Conservation (phyloP, 2,113 vertebrate species). For the Trogon surrucura region DNA sequence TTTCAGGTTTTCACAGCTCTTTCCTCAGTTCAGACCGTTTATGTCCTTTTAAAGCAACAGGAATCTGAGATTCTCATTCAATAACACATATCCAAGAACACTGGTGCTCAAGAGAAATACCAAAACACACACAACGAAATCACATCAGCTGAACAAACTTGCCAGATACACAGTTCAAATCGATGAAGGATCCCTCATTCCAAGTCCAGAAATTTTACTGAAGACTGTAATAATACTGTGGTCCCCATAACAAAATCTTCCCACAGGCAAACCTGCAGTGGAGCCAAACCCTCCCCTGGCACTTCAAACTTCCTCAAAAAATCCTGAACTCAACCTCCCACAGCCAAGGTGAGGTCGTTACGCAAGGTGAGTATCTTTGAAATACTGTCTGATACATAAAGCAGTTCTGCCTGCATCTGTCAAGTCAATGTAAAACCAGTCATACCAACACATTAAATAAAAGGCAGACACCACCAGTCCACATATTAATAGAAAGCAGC, state of each 20-base stretch:
- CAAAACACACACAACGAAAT: not conserved
- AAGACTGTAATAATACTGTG: not conserved
- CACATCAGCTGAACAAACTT: not conserved
- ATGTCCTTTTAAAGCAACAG: not conserved
- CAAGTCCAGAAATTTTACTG: not conserved
- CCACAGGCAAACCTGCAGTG: not conserved
- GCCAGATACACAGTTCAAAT: not conserved
- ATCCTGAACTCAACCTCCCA: not conserved
- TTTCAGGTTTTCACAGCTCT: not conserved
- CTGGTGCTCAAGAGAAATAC: not conserved
- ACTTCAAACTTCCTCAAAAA: not conserved
- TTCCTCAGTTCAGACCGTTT: not conserved
- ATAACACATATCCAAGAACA: not conserved
- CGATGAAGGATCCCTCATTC: not conserved
- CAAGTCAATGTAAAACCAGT: not conserved
- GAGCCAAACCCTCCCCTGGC: not conserved
- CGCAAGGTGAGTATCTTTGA: not conserved
- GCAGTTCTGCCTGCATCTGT: not conserved
- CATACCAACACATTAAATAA: not conserved
- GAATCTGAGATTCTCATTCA: not conserved
- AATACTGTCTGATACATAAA: not conserved
- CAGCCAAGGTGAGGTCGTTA: accelerated
- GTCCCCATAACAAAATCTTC: not conserved
- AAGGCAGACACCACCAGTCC: not conserved
- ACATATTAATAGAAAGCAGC: not conserved